A percentile compares a stretch with the other conserved stretches of the same genome.
These are phyloP conservation scores for Empis stercorea DNA, from an alignment of 2,888 invertebrate species.

Conservation along the genomic window DNA sequence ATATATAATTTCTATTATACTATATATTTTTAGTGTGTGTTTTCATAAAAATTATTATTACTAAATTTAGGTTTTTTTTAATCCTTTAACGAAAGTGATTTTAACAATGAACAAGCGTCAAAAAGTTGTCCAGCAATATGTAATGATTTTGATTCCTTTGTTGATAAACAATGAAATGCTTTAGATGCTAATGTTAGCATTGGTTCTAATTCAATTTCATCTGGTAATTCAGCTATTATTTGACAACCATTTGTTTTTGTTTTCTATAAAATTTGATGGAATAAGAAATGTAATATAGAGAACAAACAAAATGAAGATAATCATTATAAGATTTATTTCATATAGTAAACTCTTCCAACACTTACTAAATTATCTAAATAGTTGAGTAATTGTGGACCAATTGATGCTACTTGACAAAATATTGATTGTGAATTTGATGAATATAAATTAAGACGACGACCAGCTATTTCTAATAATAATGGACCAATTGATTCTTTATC, in stretches of 20 bases:
- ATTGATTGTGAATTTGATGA: slow-evolving; percentile 45
- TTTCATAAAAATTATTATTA: too few species aligned
- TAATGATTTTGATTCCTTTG: slow-evolving; percentile 30
- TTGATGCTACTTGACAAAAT: slow-evolving; percentile 56
- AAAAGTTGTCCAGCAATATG: slow-evolving; percentile 38
- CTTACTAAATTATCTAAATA: slow-evolving; percentile 59
- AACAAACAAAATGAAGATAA: background rate
- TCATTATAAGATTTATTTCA: slow-evolving; percentile 15
- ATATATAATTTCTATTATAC: too few species aligned
- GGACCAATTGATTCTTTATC: slow-evolving; percentile 57
- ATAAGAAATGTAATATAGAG: too few species aligned
- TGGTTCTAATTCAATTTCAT: slow-evolving; percentile 26
- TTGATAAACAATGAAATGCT: slow-evolving; percentile 33
- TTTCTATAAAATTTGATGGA: slow-evolving; percentile 5
- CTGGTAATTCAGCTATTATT: slow-evolving; percentile 25
- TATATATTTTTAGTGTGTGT: too few species aligned
- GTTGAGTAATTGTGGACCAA: slow-evolving; percentile 62
- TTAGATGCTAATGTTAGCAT: slow-evolving; percentile 34
- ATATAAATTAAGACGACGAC: slow-evolving; percentile 59
- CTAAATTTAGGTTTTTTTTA: too few species aligned
- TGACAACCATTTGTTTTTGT: slow-evolving; percentile 13
- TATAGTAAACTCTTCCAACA: slow-evolving; percentile 19
- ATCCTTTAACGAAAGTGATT: slow-evolving; percentile 9
- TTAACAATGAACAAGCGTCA: slow-evolving; percentile 36
- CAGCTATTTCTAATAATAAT: slow-evolving; percentile 66